Percentiles rank a stretch among this genome's conserved stretches.
phyloP scores from a whole-genome alignment of 1,140 invertebrate genomes.

The Drosophila miranda region DNA sequence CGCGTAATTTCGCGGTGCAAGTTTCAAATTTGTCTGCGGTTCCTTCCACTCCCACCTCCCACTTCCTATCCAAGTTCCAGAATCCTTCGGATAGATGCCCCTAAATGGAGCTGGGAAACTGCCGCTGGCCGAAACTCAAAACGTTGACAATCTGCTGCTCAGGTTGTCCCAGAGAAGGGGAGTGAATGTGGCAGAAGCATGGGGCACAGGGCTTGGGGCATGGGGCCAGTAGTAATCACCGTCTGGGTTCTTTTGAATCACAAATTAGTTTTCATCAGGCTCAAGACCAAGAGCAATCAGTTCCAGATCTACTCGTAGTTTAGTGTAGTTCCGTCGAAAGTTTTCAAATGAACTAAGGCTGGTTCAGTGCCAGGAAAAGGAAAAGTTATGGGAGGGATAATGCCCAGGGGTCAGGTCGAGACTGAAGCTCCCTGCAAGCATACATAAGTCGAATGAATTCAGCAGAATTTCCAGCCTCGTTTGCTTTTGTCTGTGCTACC shows the following conservation, averaged over 20 bases:
- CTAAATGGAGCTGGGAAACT: conserved; percentile 7
- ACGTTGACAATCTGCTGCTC: conserved; percentile 56
- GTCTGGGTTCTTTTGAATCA: conserved; percentile 27
- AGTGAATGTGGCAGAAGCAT: too few relatives aligned
- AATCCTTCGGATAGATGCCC: background rate
- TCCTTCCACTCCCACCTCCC: conserved; percentile 1
- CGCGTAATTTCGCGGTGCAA: conserved; percentile 64
- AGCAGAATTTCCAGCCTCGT: too few relatives aligned
- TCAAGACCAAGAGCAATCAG: conserved; percentile 28
- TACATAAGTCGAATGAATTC: conserved; percentile 11
- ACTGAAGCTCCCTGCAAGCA: too few relatives aligned
- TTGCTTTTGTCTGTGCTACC: too few relatives aligned
- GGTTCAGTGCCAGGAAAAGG: background rate
- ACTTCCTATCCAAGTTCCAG: background rate
- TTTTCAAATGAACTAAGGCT: conserved; percentile 46
- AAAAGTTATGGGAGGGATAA: background rate
- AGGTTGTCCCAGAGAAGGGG: conserved; percentile 21
- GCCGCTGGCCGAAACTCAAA: conserved; percentile 43
- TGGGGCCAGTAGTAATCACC: conserved; percentile 8
- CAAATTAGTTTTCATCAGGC: conserved; percentile 66
- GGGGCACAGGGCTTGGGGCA: too few relatives aligned
- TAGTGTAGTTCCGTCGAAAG: conserved; percentile 33
- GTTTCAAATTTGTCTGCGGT: conserved; percentile 66
- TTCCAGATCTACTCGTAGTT: conserved; percentile 15
- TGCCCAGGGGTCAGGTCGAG: conserved; percentile 22